Conservation (phyloP, 2,113 vertebrate species). For the Stigmatopora argus region DNA sequence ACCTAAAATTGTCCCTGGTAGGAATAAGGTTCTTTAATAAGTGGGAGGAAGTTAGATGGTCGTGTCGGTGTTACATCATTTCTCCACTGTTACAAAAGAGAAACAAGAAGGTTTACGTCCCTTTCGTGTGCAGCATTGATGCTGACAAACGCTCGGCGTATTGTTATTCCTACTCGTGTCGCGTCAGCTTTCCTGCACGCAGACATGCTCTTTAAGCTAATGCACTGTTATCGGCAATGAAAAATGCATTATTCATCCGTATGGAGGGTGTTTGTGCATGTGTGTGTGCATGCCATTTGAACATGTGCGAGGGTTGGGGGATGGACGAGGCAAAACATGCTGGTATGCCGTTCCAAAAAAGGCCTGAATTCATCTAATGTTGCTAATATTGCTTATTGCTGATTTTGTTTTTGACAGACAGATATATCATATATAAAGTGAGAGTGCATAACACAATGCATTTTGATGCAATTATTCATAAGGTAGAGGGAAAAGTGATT, state of each 20-base stretch:
- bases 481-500: too few relatives aligned
- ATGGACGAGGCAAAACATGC: neutral
- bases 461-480: too few relatives aligned
- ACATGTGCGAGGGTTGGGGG: slow-evolving; percentile 4
- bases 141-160: slow-evolving; percentile 15
- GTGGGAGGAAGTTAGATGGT: slow-evolving; percentile 23
- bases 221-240: slow-evolving; percentile 28
- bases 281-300: neutral
- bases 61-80: slow-evolving; percentile 25
- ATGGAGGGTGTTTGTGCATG: slow-evolving; percentile 5
- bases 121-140: slow-evolving; percentile 12
- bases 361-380: neutral
- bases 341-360: slow-evolving; percentile 4
- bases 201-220: slow-evolving; percentile 43
- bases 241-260: slow-evolving; percentile 49
- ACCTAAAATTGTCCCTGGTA: neutral
- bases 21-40: neutral
- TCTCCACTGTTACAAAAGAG: slow-evolving; percentile 7
- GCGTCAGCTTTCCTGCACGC: slow-evolving; percentile 22
- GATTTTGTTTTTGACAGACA: too few relatives aligned
- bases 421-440: too few relatives aligned
- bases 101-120: slow-evolving; percentile 16
- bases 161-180: slow-evolving; percentile 28
- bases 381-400: too few relatives aligned
- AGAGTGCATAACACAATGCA: too few relatives aligned